Evolutionary conservation across 2,888 invertebrate genomes (phyloP), one percentile per base, ranked within the genome.

Genomic region (Caradrina clavipalpis): DNA sequence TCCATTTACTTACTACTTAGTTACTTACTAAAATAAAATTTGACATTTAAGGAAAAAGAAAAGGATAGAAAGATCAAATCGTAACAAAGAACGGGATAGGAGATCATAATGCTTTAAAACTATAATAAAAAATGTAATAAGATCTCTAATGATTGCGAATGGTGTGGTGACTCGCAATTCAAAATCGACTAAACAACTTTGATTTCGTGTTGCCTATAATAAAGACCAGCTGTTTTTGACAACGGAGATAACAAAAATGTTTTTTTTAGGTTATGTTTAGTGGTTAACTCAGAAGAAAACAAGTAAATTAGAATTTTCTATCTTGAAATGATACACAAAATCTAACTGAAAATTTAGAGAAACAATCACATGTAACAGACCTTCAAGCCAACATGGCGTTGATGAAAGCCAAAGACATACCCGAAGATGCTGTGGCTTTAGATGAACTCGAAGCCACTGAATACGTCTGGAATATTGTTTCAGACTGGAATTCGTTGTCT

Each of bases 361-460:
- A 22, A 39, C 17, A n/a, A 19, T 22, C 10, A 21, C 6, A 73
- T 26, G 7, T 35, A 49, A 42, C 13, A 47, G 6, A 26, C 13
- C 26, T 67, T 55, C 5, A 45, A 45, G 45, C 3, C 26, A 59
- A 47, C 22, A 97, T 97, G 97, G 97, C 97, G 61, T 89, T 97
- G 72, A 91, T 94, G 78, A 95, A 92, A 81, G 90, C 91, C n/a
- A 93, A 86, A 58, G 92, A 96, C 7, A 84, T 97, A 47, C 98
- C 98, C 0, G 78, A 92, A 78, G 97, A 97, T 93, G 97, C 97
- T 0, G 95, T 97, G 0, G 50, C 91, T 45, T 84, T 98, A 60
- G 89, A 91, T 6, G 96, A 96, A 90, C 69, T 93, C 0, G 96
- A 97, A 84, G 98, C 98, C 1, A 74, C 96, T 0, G 71, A 87